These are phyloP conservation scores for Frankliniella intonsa DNA, from an alignment of 2,888 invertebrate species.

Conservation along the genomic window DNA sequence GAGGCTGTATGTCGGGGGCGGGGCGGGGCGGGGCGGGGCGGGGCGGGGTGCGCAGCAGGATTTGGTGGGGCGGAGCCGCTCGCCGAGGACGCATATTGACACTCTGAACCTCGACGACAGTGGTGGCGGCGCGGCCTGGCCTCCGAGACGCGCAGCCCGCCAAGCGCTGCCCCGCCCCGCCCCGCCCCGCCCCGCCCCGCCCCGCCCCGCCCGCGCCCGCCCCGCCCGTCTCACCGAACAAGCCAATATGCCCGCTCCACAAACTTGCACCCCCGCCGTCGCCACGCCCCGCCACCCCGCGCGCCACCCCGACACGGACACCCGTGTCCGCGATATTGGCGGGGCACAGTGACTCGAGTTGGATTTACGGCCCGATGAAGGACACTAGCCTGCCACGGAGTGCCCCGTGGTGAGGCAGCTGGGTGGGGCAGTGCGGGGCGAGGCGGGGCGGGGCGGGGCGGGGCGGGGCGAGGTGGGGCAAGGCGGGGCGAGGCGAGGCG, in stretches of 20 bases:
- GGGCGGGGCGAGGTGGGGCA: background rate
- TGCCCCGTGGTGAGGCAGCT: background rate
- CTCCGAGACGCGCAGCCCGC: background rate
- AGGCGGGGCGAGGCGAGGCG: no score
- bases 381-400: background rate
- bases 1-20: no score
- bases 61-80: no score
- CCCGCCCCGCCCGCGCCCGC: background rate
- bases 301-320: background rate
- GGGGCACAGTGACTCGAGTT: background rate
- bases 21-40: no score
- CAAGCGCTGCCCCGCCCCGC: background rate
- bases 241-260: slow-evolving; percentile 19
- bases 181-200: background rate
- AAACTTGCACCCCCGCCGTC: slow-evolving; percentile 4
- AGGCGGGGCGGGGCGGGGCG: background rate
- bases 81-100: background rate
- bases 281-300: background rate
- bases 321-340: background rate
- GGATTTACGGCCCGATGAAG: background rate
- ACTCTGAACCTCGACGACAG: background rate
- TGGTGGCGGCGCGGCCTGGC: background rate
- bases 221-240: background rate
- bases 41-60: no score
- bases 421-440: background rate